Evolutionary conservation across 2,888 invertebrate genomes (phyloP).

Genomic region (Drosophila nr. perissopoda): DNA sequence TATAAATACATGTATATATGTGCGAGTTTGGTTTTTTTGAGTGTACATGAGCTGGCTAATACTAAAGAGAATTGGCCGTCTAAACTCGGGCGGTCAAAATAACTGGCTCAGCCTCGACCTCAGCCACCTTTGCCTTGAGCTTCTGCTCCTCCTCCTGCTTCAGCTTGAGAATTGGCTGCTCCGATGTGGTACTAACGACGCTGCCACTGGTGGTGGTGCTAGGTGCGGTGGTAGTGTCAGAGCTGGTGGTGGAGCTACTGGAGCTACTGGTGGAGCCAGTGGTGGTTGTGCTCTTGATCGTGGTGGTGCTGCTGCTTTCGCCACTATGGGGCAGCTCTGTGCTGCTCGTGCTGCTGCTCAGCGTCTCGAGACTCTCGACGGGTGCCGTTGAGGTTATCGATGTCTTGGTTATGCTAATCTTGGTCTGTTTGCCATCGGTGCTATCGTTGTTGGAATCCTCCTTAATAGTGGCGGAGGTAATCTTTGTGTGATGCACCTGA

Average conservation of each 20-base stretch:
- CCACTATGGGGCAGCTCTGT: slow-evolving; percentile 12
- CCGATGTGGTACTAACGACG: slow-evolving; percentile 59
- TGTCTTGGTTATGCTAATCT: slow-evolving; percentile 73
- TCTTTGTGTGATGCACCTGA: slow-evolving; percentile 76
- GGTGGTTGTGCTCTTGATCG: slow-evolving; percentile 20
- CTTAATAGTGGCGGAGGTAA: slow-evolving; percentile 64
- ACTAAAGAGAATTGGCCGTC: slow-evolving; percentile 39
- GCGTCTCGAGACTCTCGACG: slow-evolving; percentile 49
- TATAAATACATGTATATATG: slow-evolving; percentile 62
- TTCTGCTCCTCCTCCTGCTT: slow-evolving; percentile 82
- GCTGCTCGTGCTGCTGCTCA: slow-evolving; percentile 30
- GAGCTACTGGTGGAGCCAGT: slow-evolving; percentile 46
- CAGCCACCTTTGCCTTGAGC: slow-evolving; percentile 83
- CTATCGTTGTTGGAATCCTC: slow-evolving; percentile 61
- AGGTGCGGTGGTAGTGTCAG: slow-evolving; percentile 16
- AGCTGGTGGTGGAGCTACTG: slow-evolving; percentile 16
- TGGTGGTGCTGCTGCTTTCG: slow-evolving; percentile 13
- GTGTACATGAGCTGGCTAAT: slow-evolving; percentile 34
- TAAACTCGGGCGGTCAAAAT: slow-evolving; percentile 84
- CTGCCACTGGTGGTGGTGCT: slow-evolving; percentile 22
- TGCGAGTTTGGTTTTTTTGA: slow-evolving; percentile 6
- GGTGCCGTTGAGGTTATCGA: slow-evolving; percentile 69
- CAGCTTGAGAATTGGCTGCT: slow-evolving; percentile 69
- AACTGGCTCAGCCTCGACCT: slow-evolving; percentile 84
- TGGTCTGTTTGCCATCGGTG: slow-evolving; percentile 70